phyloP scores from a whole-genome alignment of 1,140 invertebrate species.

The Drosophila mauritiana region DNA sequence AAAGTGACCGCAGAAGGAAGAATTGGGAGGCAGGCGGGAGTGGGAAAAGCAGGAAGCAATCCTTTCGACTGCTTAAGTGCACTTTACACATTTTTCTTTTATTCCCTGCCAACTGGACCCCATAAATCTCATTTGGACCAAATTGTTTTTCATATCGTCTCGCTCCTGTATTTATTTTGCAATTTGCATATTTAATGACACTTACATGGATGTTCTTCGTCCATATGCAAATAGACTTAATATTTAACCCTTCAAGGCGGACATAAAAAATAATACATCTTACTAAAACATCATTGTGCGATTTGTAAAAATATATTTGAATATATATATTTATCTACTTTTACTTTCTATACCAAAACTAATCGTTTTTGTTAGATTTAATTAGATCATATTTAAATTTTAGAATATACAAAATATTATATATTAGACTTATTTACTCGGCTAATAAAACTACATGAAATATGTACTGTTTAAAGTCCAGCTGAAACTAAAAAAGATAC shows the following conservation, averaged over 20 bases:
- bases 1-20: constrained; percentile 58
- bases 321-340: too few relatives aligned
- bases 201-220: constrained; percentile 65
- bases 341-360: too few relatives aligned
- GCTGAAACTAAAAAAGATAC: too few relatives aligned
- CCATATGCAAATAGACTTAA: constrained; percentile 34
- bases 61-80: constrained; percentile 72
- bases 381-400: too few relatives aligned
- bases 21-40: neutral
- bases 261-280: constrained; percentile 6
- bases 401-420: too few relatives aligned
- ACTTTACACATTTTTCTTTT: constrained; percentile 78
- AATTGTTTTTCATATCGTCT: constrained; percentile 69
- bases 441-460: too few relatives aligned
- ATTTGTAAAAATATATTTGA: neutral
- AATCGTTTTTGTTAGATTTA: neutral
- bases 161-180: constrained; percentile 54
- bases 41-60: constrained; percentile 52
- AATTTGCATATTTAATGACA: constrained; percentile 82
- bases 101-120: constrained; percentile 53
- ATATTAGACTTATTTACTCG: too few relatives aligned
- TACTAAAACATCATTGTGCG: too few relatives aligned
- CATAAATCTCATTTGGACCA: constrained; percentile 76
- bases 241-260: constrained; percentile 35
- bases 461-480: too few relatives aligned